Percentiles rank a stretch among this genome's conserved stretches.
phyloP scores from a whole-genome alignment of 2,113 vertebrate genomes.

The Panthera uncia region DNA sequence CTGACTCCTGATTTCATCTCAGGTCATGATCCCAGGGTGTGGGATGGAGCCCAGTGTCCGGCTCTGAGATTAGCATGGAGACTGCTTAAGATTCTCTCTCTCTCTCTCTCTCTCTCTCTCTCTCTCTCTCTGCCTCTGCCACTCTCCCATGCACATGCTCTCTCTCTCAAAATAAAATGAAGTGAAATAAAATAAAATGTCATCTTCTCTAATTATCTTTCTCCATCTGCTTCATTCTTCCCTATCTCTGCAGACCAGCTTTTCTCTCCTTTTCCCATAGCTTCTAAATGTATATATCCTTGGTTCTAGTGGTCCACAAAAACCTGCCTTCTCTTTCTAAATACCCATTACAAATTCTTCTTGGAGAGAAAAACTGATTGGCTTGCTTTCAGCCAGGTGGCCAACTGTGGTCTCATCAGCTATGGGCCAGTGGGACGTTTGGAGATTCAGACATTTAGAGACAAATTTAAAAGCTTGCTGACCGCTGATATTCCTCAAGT shows the following conservation, averaged over 20 bases:
- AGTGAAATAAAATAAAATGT: neutral
- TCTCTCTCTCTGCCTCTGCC: too few relatives aligned
- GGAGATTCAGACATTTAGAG: neutral
- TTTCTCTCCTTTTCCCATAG: neutral
- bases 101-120: too few relatives aligned
- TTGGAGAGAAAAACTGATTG: neutral
- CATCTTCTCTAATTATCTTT: neutral
- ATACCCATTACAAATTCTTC: constrained; percentile 14
- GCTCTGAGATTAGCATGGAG: too few relatives aligned
- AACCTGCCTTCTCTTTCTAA: neutral
- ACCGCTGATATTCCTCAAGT: neutral
- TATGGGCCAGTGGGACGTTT: neutral
- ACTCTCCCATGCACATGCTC: too few relatives aligned
- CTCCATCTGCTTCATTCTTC: constrained; percentile 22
- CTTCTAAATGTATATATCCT: neutral
- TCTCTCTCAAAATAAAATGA: too few relatives aligned
- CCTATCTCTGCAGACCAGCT: neutral
- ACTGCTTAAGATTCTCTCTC: too few relatives aligned
- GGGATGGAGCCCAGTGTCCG: too few relatives aligned
- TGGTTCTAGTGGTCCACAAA: neutral
- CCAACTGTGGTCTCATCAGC: neutral
- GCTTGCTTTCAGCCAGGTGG: neutral
- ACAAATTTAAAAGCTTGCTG: neutral
- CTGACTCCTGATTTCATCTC: too few relatives aligned
- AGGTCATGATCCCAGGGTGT: too few relatives aligned